These are phyloP conservation scores for Metopolophium dirhodum DNA, from an alignment of 1,140 invertebrate species.

Conservation along the genomic window DNA sequence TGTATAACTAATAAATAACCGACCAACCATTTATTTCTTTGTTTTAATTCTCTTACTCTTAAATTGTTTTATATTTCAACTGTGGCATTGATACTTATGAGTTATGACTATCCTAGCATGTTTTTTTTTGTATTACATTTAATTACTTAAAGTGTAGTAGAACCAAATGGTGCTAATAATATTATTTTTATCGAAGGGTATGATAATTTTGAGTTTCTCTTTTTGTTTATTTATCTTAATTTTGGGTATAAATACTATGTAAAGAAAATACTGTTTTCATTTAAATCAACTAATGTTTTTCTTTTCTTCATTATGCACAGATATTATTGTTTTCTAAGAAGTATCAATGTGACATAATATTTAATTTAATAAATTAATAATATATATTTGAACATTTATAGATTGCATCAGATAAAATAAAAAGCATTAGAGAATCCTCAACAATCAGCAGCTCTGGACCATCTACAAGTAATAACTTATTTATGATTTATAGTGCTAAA, in stretches of 20 bases:
- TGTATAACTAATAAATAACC: not conserved
- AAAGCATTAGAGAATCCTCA: conserved; percentile 13
- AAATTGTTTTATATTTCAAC: too few species aligned
- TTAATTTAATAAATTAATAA: too few species aligned
- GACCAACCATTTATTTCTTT: too few species aligned
- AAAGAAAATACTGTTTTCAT: not conserved
- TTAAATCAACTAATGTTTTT: not conserved
- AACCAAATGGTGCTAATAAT: not conserved
- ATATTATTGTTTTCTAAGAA: too few species aligned
- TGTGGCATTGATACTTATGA: too few species aligned
- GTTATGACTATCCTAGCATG: too few species aligned
- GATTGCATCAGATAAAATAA: conserved; percentile 2
- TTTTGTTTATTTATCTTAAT: not conserved
- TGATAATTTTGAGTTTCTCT: not conserved
- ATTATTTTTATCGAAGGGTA: not conserved
- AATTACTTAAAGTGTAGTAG: not conserved
- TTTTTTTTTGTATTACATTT: too few species aligned
- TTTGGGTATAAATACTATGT: not conserved
- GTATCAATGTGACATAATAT: too few species aligned
- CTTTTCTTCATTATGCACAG: too few species aligned
- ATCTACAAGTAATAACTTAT: conserved; percentile 41
- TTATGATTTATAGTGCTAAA: not conserved
- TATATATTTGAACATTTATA: not conserved
- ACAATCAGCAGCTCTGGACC: conserved; percentile 8
- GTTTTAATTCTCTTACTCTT: too few species aligned